A percentile compares a stretch with the other conserved stretches of the same genome.
phyloP scores from a whole-genome alignment of 2,888 invertebrate species.

The Pachycephus smyrnensis region DNA sequence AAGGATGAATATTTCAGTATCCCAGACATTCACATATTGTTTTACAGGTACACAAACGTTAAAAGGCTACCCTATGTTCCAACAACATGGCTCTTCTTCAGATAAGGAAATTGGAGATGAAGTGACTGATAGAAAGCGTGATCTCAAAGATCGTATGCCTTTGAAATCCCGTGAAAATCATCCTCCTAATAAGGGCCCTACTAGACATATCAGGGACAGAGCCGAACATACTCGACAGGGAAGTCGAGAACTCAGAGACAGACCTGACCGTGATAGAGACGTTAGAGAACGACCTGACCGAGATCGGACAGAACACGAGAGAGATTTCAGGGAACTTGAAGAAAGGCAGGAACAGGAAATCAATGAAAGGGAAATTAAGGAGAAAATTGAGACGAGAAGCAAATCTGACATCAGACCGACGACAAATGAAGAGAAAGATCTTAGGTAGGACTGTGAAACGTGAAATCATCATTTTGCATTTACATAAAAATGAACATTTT shows the following conservation, averaged over 20 bases:
- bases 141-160: slow-evolving; percentile 57
- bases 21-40: neutral
- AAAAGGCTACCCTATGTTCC: slow-evolving; percentile 65
- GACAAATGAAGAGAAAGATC: slow-evolving; percentile 55
- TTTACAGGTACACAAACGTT: slow-evolving; percentile 61
- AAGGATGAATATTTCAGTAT: neutral
- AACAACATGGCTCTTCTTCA: slow-evolving; percentile 61
- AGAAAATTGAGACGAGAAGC: neutral
- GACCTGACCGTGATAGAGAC: slow-evolving; percentile 44
- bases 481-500: slow-evolving; percentile 6
- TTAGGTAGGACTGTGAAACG: slow-evolving; percentile 23
- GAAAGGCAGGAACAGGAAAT: slow-evolving; percentile 36
- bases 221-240: slow-evolving; percentile 45
- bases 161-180: slow-evolving; percentile 63
- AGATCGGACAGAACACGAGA: neutral
- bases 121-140: slow-evolving; percentile 53
- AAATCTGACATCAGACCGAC: slow-evolving; percentile 32
- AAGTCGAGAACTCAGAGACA: slow-evolving; percentile 48
- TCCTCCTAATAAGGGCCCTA: slow-evolving; percentile 55
- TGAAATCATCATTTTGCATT: slow-evolving; percentile 8
- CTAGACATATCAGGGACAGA: slow-evolving; percentile 56
- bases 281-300: slow-evolving; percentile 45
- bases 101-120: slow-evolving; percentile 64
- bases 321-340: slow-evolving; percentile 6
- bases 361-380: slow-evolving; percentile 39